These are phyloP conservation scores for Platycheirus rosarum DNA, from an alignment of 2,888 invertebrate genomes.

Conservation along the genomic window DNA sequence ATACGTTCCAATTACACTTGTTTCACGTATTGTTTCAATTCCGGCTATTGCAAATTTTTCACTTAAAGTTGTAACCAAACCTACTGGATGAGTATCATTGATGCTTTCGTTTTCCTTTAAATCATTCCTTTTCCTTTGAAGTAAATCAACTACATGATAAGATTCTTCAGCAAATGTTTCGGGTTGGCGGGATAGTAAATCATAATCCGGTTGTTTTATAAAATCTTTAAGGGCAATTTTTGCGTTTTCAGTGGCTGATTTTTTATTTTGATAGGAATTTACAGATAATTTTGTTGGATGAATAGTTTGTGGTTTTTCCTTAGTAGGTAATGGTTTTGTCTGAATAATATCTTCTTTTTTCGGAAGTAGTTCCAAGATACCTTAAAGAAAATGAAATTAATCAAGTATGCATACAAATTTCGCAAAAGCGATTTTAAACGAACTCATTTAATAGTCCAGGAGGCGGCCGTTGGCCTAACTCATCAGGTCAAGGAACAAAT, in stretches of 20 bases:
- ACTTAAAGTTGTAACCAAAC: conserved; percentile 91
- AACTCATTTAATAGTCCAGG: no score
- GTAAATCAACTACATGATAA: conserved; percentile 90
- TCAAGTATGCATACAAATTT: no score
- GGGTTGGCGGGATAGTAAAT: conserved; percentile 92
- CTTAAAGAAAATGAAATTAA: conserved; percentile 14
- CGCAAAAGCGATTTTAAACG: no score
- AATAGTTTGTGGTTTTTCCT: conserved; percentile 64
- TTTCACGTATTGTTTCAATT: conserved; percentile 92
- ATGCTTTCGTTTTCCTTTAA: conserved; percentile 78
- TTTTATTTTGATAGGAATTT: conserved; percentile 47
- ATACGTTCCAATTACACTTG: conserved; percentile 94
- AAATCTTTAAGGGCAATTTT: conserved; percentile 85
- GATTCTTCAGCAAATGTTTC: conserved; percentile 93
- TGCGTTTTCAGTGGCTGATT: conserved; percentile 32
- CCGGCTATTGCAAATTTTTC: conserved; percentile 93
- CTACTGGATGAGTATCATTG: conserved; percentile 88
- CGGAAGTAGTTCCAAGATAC: conserved; percentile 41
- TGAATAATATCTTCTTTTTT: conserved; percentile 75
- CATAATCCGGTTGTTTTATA: conserved; percentile 91
- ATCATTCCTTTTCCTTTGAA: conserved; percentile 75
- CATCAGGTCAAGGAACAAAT: no score
- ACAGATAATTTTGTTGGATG: conserved; percentile 71
- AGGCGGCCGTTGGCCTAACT: no score
- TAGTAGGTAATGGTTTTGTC: conserved; percentile 73